Evolutionary conservation across 2,888 invertebrate species (phyloP).

Genomic region (Myathropa florea): DNA sequence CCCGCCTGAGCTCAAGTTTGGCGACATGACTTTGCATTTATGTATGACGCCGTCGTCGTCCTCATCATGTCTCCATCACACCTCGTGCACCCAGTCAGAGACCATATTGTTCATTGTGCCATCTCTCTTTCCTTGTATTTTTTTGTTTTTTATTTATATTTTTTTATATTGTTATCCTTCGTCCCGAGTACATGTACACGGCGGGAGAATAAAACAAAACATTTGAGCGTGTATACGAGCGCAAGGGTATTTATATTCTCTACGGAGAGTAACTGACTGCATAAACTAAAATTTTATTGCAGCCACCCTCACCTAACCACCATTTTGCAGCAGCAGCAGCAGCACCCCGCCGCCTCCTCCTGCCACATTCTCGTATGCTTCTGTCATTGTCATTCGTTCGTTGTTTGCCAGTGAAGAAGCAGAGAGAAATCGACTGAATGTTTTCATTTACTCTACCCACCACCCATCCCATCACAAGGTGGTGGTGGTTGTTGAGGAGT

Average conservation of each 20-base stretch:
- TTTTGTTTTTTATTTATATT: conserved; percentile 3
- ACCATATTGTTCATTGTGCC: conserved; percentile 51
- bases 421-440: conserved; percentile 25
- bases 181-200: conserved; percentile 10
- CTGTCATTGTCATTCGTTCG: conserved; percentile 57
- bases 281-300: conserved; percentile 68
- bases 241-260: conserved; percentile 51
- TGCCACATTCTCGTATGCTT: conserved; percentile 18
- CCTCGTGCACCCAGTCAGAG: conserved; percentile 18
- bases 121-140: not conserved
- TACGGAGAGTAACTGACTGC: conserved; percentile 62
- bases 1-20: conserved; percentile 45
- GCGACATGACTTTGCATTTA: conserved; percentile 57
- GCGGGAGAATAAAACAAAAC: conserved; percentile 40
- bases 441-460: conserved; percentile 18
- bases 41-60: conserved; percentile 17
- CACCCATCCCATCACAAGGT: not conserved
- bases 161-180: conserved; percentile 47
- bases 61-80: conserved; percentile 23
- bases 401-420: conserved; percentile 12
- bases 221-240: conserved; percentile 38
- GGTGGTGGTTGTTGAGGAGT: not conserved
- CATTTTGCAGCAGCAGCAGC: too few relatives aligned
- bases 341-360: not conserved
- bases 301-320: conserved; percentile 6